Base-by-base conservation (phyloP, 2,113 vertebrate genomes). In the Tyrannus savana region DNA sequence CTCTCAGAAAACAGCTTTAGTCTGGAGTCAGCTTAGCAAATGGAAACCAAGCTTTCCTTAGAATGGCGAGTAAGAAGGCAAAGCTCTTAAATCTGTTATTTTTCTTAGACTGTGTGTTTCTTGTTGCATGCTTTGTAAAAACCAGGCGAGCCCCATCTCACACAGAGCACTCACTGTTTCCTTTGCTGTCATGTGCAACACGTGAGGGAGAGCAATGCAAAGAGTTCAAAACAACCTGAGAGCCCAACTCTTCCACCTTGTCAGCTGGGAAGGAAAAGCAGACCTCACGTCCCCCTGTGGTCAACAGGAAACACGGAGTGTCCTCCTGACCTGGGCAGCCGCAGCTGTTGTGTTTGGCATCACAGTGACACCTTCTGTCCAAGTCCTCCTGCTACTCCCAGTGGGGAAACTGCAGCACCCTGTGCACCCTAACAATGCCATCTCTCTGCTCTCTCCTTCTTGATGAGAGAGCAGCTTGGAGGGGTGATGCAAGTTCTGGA, bases 231-330 rank as follows among this genome's bases (percentile, higher is more conserved):
- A 76, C 46, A 71, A 60, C 19, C 0, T 35, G 14, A 69, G 31
- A n/a, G 6, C 14, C 28, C 30, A 47, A 6, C 14, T 69, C 18
- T 73, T 72, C 64, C 21, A 16, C 41, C 31, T 49, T 84, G 23
- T 63, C 31, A 71, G 13, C 25, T 9, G 4, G 7, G 39, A 59
- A 91, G 39, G 7, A 73, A 82, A 44, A 55, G 24, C 19, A 67
- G 13, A 25, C 21, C 9, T 47, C 3, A 2, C 17, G 17, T 50
- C 19, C 17, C 33, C 39, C 0, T 0, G 30, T 30, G 49, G 19
- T 30, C 31, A 35, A 13, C 10, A 69, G 22, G 35, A 35, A 55
- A 58, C n/a, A 14, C 7, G 8, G 4, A 68, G 17, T 68, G 14
- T 55, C 14, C 53, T 74, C 9, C 23, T 66, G 19, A 28, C 9